phyloP scores from a whole-genome alignment of 2,888 invertebrate genomes.

The Orchestes rusci region DNA sequence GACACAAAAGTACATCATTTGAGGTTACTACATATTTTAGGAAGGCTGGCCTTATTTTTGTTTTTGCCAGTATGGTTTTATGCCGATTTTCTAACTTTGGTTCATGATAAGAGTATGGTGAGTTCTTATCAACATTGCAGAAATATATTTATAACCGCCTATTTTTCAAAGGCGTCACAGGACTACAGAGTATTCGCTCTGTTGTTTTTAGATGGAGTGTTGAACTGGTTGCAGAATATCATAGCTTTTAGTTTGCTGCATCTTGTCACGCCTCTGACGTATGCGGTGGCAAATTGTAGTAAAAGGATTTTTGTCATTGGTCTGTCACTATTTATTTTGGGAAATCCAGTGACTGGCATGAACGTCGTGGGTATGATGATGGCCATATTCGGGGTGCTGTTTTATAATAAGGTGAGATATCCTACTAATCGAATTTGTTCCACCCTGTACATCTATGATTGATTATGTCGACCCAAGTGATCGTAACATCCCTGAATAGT shows the following conservation, averaged over 20 bases:
- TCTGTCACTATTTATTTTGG: conserved; percentile 76
- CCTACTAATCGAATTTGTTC: too few relatives aligned
- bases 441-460: background rate
- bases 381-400: conserved; percentile 83
- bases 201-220: conserved; percentile 70
- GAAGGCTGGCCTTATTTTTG: conserved; percentile 69
- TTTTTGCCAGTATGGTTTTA: conserved; percentile 80
- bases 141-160: background rate
- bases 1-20: conserved; percentile 89
- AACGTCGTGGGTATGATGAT: conserved; percentile 87
- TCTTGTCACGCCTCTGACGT: conserved; percentile 86
- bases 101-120: conserved; percentile 56
- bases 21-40: conserved; percentile 71
- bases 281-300: conserved; percentile 92
- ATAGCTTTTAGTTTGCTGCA: conserved; percentile 91
- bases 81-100: conserved; percentile 57
- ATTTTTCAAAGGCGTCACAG: conserved; percentile 38
- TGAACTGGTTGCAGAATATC: conserved; percentile 93
- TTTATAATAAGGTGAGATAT: conserved; percentile 74
- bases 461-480: too few relatives aligned
- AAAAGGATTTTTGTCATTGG: conserved; percentile 89
- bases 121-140: conserved; percentile 34
- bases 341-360: conserved; percentile 82
- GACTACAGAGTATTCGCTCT: conserved; percentile 54
- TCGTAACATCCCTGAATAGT: too few relatives aligned